Conservation (phyloP, 1,140 invertebrate species). For the Hetaerina americana region DNA sequence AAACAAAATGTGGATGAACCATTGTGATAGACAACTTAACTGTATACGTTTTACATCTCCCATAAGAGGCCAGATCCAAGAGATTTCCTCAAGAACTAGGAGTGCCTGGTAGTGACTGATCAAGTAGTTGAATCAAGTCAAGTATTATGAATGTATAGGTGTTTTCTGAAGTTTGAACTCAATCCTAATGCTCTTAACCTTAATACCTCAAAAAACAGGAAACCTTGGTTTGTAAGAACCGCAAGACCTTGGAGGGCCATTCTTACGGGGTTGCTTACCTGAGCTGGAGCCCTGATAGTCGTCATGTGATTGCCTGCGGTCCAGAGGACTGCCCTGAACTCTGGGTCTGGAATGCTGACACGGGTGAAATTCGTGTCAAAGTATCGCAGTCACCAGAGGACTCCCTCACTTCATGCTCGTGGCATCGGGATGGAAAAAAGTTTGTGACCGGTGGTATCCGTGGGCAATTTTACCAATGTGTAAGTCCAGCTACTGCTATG, state of each 20-base stretch:
- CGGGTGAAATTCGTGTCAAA: conserved; percentile 49
- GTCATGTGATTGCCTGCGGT: conserved; percentile 80
- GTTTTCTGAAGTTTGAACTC: too few relatives aligned
- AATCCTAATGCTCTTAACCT: too few relatives aligned
- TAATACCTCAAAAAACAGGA: too few relatives aligned
- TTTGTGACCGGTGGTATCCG: conserved; percentile 89
- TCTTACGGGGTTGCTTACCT: conserved; percentile 73
- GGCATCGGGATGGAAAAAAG: conserved; percentile 79
- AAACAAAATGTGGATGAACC: too few relatives aligned
- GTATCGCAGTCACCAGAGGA: conserved; percentile 78
- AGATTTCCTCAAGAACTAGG: too few relatives aligned
- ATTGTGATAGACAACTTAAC: too few relatives aligned
- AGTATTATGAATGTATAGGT: too few relatives aligned
- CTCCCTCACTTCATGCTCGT: conserved; percentile 85
- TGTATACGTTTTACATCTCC: too few relatives aligned
- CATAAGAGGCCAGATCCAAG: too few relatives aligned
- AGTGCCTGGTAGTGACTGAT: too few relatives aligned
- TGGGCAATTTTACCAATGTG: conserved; percentile 96
- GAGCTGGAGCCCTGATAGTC: conserved; percentile 89
- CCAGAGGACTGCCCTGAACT: conserved; percentile 93
- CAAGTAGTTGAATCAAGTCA: too few relatives aligned
- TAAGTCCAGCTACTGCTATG: too few relatives aligned
- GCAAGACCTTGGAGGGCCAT: conserved; percentile 79
- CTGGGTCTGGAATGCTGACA: conserved; percentile 88
- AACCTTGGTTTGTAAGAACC: conserved; percentile 45